Evolutionary conservation across 2,113 vertebrate species (phyloP).

Genomic region (Ictalurus punctatus): DNA sequence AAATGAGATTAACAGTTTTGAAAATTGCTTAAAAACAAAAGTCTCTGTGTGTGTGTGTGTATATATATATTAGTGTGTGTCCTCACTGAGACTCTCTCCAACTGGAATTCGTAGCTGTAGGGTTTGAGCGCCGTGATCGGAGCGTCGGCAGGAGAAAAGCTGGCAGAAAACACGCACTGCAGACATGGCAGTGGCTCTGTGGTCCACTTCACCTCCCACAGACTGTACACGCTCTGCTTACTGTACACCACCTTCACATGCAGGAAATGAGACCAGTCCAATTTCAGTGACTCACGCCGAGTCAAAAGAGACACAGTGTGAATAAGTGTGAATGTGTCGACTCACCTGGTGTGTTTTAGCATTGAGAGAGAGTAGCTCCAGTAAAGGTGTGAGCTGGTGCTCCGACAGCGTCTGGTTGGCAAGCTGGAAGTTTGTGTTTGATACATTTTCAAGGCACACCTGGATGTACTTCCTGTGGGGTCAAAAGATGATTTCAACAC

Average conservation of each 20-base stretch:
- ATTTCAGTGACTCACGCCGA: neutral
- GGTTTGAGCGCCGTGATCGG: constrained; percentile 78
- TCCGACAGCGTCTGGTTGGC: constrained; percentile 78
- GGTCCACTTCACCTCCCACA: constrained; percentile 92
- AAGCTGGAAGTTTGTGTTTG: constrained; percentile 84
- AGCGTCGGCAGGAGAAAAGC: constrained; percentile 78
- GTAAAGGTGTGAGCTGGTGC: constrained; percentile 59
- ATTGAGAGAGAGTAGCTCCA: constrained; percentile 81
- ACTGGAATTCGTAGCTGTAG: constrained; percentile 85
- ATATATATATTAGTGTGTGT: neutral
- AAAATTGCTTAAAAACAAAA: neutral
- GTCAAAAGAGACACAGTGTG: neutral
- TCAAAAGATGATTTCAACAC: neutral
- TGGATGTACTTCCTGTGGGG: constrained; percentile 90
- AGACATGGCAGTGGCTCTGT: constrained; percentile 80
- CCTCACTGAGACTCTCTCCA: constrained; percentile 91
- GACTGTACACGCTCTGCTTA: constrained; percentile 86
- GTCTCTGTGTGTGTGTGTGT: too few species aligned
- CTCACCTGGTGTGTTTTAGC: constrained; percentile 80
- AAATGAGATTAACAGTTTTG: neutral
- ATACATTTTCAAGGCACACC: constrained; percentile 90
- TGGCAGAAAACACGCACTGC: constrained; percentile 83
- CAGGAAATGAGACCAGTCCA: constrained; percentile 12
- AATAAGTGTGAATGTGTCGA: neutral
- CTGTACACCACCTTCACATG: constrained; percentile 79